Conservation (phyloP, 2,797 vertebrate species). For the Salarias fasciatus region DNA sequence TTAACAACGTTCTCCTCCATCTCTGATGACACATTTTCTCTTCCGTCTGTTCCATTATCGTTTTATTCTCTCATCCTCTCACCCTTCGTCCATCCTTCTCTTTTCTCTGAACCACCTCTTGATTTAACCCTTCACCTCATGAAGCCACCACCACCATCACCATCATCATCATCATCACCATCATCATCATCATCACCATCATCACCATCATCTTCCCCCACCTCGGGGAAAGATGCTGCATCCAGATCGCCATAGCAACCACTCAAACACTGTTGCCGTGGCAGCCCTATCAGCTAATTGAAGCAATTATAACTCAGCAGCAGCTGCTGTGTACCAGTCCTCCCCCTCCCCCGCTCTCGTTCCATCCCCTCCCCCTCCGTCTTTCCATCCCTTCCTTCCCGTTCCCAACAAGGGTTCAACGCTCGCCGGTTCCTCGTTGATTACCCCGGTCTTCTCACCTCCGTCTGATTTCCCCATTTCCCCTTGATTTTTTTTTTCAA, state of each 20-base stretch:
- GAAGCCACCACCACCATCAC: background rate
- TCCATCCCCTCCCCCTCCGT: constrained; percentile 28
- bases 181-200: constrained; percentile 3
- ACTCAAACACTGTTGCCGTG: constrained; percentile 68
- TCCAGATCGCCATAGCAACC: constrained; percentile 64
- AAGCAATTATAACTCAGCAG: constrained; percentile 75
- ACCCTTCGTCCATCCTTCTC: background rate
- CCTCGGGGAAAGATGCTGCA: constrained; percentile 27
- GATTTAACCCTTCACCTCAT: constrained; percentile 15
- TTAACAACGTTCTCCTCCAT: constrained; percentile 32
- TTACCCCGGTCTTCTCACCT: constrained; percentile 1
- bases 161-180: background rate
- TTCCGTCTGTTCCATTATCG: constrained; percentile 12
- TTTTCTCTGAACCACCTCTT: constrained; percentile 1
- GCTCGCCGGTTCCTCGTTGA: background rate
- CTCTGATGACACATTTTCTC: constrained; percentile 1
- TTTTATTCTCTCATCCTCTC: background rate
- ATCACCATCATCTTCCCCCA: constrained; percentile 27
- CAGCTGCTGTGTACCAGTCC: constrained; percentile 53
- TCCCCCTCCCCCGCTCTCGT: constrained; percentile 25
- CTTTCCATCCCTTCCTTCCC: constrained; percentile 29
- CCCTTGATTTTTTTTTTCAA: too few relatives aligned
- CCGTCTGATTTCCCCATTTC: constrained; percentile 1
- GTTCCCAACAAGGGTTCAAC: constrained; percentile 23
- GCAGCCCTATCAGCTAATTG: constrained; percentile 78